Percentiles rank a stretch among this genome's conserved stretches.
Conservation (phyloP, 2,797 vertebrate species). For the Merluccius polli region DNA sequence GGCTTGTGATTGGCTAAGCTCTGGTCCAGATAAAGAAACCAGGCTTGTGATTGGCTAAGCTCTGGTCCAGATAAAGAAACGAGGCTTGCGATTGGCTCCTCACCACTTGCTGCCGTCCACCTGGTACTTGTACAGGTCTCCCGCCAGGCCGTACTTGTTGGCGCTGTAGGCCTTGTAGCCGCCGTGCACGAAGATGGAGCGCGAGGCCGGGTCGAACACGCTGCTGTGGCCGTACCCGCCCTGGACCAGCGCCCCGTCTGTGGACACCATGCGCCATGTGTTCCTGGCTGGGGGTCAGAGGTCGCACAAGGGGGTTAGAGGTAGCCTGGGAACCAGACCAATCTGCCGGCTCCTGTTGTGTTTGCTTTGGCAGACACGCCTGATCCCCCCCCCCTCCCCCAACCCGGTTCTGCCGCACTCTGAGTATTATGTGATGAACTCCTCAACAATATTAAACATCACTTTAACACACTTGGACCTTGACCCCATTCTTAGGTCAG, state of each 20-base stretch:
- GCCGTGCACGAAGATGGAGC: constrained; percentile 88
- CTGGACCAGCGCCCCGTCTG: constrained; percentile 86
- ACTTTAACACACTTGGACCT: too few species aligned
- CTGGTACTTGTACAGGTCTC: constrained; percentile 90
- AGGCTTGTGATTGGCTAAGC: not conserved
- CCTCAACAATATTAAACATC: too few species aligned
- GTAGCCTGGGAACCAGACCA: too few species aligned
- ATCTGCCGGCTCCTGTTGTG: too few species aligned
- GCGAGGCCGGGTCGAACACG: constrained; percentile 82
- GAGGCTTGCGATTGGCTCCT: constrained; percentile 18
- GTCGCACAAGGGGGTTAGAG: not conserved
- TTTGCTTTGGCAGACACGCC: too few species aligned
- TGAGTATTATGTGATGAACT: too few species aligned
- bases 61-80: not conserved
- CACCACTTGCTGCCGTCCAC: constrained; percentile 87
- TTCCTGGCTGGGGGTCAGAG: constrained; percentile 69
- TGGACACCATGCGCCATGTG: constrained; percentile 80
- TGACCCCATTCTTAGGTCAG: too few species aligned
- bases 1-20: too few species aligned
- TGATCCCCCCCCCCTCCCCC: too few species aligned
- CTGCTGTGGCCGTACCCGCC: constrained; percentile 98
- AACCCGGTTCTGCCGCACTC: too few species aligned
- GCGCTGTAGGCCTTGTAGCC: constrained; percentile 97
- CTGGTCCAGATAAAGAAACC: not conserved
- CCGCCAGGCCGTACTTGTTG: constrained; percentile 92